Evolutionary conservation across 2,113 vertebrate species (phyloP).

Genomic region (Guaruba guarouba): DNA sequence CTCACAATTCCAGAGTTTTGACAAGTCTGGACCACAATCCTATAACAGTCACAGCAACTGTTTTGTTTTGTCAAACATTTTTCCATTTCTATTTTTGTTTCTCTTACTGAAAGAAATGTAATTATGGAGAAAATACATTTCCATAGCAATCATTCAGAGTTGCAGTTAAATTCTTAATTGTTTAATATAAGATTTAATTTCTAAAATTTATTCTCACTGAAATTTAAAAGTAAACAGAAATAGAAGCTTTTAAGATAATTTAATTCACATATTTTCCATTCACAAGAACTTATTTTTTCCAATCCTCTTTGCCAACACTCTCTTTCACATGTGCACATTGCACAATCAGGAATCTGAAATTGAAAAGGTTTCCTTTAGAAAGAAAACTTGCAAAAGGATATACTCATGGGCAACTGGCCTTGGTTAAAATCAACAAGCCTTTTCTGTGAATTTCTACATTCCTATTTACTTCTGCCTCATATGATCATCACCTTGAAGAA

Average conservation of each 20-base stretch:
- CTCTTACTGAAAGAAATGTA: neutral
- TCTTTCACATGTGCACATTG: neutral
- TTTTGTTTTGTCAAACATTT: neutral
- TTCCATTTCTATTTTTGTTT: neutral
- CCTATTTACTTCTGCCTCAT: neutral
- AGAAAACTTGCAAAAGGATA: neutral
- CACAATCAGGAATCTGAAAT: neutral
- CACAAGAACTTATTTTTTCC: neutral
- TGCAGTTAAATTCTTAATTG: neutral
- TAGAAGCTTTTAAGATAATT: neutral
- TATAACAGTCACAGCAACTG: neutral
- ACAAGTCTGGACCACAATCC: neutral
- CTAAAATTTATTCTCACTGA: neutral
- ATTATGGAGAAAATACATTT: constrained; percentile 25
- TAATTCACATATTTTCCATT: neutral
- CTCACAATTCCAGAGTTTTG: constrained; percentile 40
- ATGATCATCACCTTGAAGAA: neutral
- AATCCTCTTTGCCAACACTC: neutral
- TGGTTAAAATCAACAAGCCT: neutral
- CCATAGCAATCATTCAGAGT: neutral
- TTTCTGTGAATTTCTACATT: neutral
- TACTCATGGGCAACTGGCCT: neutral
- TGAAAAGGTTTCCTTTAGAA: neutral
- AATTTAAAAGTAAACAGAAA: constrained; percentile 2
- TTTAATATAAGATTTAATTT: constrained; percentile 9